Percentiles rank a stretch among this genome's conserved stretches.
Evolutionary conservation across 30 jellyfish, hydroid and myxozoan genomes (phyloP).

Genomic region (Mastigias papua): DNA sequence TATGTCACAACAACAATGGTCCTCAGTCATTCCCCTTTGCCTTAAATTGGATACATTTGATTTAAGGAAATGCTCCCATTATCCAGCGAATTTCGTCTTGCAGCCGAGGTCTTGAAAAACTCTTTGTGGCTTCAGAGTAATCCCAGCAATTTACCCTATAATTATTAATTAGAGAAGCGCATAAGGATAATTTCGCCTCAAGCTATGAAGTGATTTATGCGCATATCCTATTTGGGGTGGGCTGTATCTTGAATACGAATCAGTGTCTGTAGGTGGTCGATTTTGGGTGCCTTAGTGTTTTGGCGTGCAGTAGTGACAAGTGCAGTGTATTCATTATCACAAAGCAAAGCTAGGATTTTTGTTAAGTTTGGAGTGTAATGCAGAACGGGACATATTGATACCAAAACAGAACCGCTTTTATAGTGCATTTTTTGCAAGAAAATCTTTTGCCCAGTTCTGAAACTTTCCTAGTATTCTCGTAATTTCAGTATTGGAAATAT

Average conservation of each 20-base stretch:
- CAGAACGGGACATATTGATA: too few species aligned
- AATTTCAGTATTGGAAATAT: too few species aligned
- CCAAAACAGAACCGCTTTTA: too few species aligned
- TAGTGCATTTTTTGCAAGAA: too few species aligned
- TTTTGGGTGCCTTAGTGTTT: not conserved
- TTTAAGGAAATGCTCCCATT: constrained; percentile 3
- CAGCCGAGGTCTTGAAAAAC: constrained; percentile 1
- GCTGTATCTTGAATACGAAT: not conserved
- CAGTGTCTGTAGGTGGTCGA: not conserved
- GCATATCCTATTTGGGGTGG: constrained; percentile 4
- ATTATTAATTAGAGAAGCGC: not conserved
- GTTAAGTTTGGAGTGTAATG: too few species aligned
- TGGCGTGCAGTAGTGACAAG: too few species aligned
- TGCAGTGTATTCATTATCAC: too few species aligned
- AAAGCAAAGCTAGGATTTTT: too few species aligned
- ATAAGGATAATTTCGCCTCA: not conserved
- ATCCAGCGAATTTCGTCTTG: not conserved
- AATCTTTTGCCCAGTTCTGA: too few species aligned
- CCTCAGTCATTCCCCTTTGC: not conserved
- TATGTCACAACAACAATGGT: too few species aligned
- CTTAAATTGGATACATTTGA: constrained; percentile 9
- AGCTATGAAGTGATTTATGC: not conserved
- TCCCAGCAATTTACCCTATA: not conserved
- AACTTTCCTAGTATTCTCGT: too few species aligned
- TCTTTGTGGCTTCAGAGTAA: not conserved